A percentile compares a stretch with the other conserved stretches of the same genome.
Conservation (phyloP, 2,888 invertebrate species). For the Drosophila planitibia region DNA sequence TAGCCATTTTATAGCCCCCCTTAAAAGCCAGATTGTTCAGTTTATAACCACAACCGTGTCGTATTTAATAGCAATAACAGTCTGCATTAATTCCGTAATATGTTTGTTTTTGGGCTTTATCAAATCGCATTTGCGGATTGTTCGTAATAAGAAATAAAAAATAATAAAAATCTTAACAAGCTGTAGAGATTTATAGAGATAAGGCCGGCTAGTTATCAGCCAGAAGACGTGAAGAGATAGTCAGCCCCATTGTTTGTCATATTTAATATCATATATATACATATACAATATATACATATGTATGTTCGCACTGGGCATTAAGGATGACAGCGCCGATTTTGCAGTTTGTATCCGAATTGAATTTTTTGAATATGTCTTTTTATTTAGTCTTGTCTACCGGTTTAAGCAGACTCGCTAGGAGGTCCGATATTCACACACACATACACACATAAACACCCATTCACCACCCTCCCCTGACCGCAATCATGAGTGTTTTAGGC, state of each 20-base stretch:
- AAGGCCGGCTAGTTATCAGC: constrained; percentile 16
- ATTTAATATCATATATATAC: constrained; percentile 7
- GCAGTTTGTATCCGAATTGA: constrained; percentile 14
- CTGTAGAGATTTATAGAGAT: constrained; percentile 31
- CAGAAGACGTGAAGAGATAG: constrained; percentile 30
- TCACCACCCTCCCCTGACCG: not conserved
- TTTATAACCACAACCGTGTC: not conserved
- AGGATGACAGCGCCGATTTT: constrained; percentile 31
- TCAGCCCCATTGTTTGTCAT: not conserved
- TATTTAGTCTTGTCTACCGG: constrained; percentile 32
- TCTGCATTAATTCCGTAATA: not conserved
- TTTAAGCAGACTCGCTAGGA: constrained; percentile 32
- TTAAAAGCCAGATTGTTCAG: not conserved
- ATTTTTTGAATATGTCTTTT: constrained; percentile 4
- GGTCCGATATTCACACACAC: constrained; percentile 3
- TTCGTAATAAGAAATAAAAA: constrained; percentile 31
- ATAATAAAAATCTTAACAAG: not conserved
- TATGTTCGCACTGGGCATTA: constrained; percentile 22
- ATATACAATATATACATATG: not conserved
- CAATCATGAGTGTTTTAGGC: not conserved
- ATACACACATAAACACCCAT: not conserved
- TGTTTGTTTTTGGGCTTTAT: not conserved
- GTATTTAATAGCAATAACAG: not conserved
- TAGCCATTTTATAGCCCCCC: not conserved
- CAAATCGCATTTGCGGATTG: constrained; percentile 1